phyloP scores from a whole-genome alignment of 2,797 vertebrate genomes.

The Darevskia nairensis region DNA sequence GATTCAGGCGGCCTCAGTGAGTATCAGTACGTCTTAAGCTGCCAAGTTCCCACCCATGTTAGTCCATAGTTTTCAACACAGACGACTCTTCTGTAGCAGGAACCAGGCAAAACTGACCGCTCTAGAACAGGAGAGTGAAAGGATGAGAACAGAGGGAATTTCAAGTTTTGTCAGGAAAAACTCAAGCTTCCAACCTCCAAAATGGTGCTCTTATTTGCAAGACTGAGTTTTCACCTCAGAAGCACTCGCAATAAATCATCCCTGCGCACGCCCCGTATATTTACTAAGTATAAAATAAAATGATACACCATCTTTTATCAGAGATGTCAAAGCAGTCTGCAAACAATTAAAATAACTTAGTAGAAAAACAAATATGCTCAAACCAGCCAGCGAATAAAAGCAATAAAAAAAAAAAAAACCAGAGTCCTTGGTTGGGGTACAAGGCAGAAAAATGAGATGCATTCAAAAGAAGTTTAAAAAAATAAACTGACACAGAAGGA shows the following conservation, averaged over 20 bases:
- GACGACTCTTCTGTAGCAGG: background rate
- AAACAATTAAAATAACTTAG: background rate
- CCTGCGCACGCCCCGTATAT: background rate
- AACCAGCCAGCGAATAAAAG: background rate
- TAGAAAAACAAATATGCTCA: background rate
- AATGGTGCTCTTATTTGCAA: background rate
- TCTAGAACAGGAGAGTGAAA: background rate
- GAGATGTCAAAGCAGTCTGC: background rate
- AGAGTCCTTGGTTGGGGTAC: background rate
- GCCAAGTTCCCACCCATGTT: conserved; percentile 33
- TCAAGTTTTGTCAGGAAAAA: background rate
- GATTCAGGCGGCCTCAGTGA: conserved; percentile 58
- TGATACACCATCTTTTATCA: background rate
- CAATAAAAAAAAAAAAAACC: background rate
- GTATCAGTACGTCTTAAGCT: conserved; percentile 55
- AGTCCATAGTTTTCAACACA: background rate
- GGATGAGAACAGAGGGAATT: background rate
- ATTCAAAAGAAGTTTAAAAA: no score
- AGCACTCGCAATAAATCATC: background rate
- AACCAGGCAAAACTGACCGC: background rate
- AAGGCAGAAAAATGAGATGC: background rate
- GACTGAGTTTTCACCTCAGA: background rate
- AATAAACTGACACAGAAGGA: no score
- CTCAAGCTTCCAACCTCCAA: background rate
- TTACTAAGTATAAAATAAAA: background rate